Base-by-base conservation (phyloP, 2,113 vertebrate genomes). In the Oxygymnocypris stewartii region DNA sequence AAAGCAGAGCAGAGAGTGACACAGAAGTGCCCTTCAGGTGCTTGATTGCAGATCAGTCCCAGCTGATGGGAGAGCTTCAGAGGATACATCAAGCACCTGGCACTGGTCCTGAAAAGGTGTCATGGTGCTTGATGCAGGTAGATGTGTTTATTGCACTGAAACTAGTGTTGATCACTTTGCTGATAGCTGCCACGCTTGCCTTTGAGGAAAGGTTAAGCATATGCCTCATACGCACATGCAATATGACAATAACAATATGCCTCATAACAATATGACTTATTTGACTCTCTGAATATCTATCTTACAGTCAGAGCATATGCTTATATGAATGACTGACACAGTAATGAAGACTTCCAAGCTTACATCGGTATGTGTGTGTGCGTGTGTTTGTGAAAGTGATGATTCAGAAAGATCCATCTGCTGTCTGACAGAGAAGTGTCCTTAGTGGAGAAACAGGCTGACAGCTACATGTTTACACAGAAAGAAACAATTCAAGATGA, bases 371-470 rank as follows among this genome's bases (percentile, higher is more conserved):
- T 84, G 76, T 51, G 65, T n/a, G n/a, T 63, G 37, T 82, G 78
- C 82, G 49, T 69, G 74, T 63, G 16, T 79, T n/a, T 9, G 31
- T 44, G 76, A 49, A 67, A 37, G 16, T 81, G 44, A 81, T 65
- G 37, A 79, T 76, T 76, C 84, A 67, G 18, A 88, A 59, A 86
- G 73, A 82, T 65, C 63, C 85, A 88, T 84, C 82, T 86, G 88
- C 79, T 88, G 69, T 49, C 71, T 88, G 65, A 84, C 76, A 84
- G 81, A 86, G 54, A 31, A 49, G 59, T n/a, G 28, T 59, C 54
- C 57, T 74, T 57, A 67, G 42, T 67, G 23, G 6, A 78, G 42
- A 85, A 69, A 88, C 76, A 86, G 85, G 42, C 31, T 67, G 16
- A 42, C 74, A 84, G 51, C 51, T 75, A 84, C 44, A 83, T 87